Conservation (phyloP, 1,140 invertebrate genomes). For the Sinonovacula constricta region DNA sequence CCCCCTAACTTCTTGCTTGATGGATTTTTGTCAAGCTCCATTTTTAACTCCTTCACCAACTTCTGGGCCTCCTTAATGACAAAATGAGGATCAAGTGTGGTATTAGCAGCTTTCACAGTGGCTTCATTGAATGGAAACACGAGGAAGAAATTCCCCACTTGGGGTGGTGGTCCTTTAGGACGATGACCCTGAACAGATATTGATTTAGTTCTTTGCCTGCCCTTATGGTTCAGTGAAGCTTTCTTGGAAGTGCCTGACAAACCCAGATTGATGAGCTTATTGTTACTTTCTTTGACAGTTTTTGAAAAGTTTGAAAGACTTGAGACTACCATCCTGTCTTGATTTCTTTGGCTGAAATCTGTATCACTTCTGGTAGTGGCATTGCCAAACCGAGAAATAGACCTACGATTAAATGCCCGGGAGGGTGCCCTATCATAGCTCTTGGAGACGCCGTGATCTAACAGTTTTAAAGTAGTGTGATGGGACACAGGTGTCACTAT, state of each 20-base stretch:
- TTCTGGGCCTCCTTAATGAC: constrained; percentile 67
- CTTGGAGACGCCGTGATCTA: constrained; percentile 17
- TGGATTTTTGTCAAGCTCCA: constrained; percentile 44
- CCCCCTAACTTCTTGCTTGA: constrained; percentile 47
- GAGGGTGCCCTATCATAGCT: constrained; percentile 24
- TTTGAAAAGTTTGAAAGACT: constrained; percentile 25
- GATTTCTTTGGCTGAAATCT: constrained; percentile 18
- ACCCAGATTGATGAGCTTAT: constrained; percentile 28
- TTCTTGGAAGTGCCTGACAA: constrained; percentile 23
- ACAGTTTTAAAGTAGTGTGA: not conserved
- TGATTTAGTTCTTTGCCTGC: constrained; percentile 17
- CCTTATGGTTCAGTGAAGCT: not conserved
- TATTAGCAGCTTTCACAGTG: constrained; percentile 60
- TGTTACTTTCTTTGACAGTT: constrained; percentile 18
- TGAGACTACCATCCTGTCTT: constrained; percentile 7
- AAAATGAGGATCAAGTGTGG: constrained; percentile 62
- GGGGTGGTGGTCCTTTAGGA: constrained; percentile 55
- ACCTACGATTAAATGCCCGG: constrained; percentile 5
- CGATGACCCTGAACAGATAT: constrained; percentile 15
- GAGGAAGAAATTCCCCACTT: constrained; percentile 69
- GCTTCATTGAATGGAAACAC: constrained; percentile 74
- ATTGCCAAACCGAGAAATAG: constrained; percentile 22
- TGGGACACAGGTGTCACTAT: constrained; percentile 11
- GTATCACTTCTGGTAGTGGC: constrained; percentile 29
- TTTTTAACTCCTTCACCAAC: constrained; percentile 56